phyloP scores from a whole-genome alignment of 1,140 invertebrate species.

The Hyles euphorbiae region DNA sequence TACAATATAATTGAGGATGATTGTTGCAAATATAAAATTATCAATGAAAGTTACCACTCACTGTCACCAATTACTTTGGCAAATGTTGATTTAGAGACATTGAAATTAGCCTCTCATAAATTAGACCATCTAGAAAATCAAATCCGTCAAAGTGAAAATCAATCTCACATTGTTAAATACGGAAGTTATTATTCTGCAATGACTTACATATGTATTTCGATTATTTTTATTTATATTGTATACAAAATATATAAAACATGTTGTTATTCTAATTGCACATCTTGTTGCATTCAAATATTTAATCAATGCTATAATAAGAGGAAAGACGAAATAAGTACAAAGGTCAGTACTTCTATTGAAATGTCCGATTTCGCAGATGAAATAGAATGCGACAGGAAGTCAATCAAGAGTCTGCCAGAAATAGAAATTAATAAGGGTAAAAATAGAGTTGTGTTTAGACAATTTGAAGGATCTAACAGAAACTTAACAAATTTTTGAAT shows the following conservation, averaged over 20 bases:
- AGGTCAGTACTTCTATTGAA: neutral
- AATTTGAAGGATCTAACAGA: no score
- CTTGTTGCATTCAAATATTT: slow-evolving; percentile 2
- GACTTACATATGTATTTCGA: no score
- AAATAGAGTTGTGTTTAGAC: no score
- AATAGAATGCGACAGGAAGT: neutral
- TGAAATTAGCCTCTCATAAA: no score
- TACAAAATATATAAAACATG: neutral
- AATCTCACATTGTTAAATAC: slow-evolving; percentile 1
- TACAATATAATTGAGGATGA: slow-evolving; percentile 4
- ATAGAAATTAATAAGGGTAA: no score
- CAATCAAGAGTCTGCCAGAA: no score
- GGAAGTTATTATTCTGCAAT: slow-evolving; percentile 2
- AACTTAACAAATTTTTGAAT: no score
- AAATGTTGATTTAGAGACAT: no score
- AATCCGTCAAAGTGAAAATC: neutral
- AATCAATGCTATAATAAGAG: slow-evolving; percentile 4
- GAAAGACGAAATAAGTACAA: neutral
- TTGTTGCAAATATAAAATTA: neutral
- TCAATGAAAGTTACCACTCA: no score
- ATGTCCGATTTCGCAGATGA: slow-evolving; percentile 1
- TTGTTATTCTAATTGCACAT: neutral
- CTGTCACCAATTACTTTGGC: no score
- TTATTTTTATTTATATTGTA: neutral
- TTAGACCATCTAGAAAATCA: no score